Percentiles rank a stretch among this genome's conserved stretches.
Conservation (phyloP, 92 coral and sea anemone species). For the Porites rus region DNA sequence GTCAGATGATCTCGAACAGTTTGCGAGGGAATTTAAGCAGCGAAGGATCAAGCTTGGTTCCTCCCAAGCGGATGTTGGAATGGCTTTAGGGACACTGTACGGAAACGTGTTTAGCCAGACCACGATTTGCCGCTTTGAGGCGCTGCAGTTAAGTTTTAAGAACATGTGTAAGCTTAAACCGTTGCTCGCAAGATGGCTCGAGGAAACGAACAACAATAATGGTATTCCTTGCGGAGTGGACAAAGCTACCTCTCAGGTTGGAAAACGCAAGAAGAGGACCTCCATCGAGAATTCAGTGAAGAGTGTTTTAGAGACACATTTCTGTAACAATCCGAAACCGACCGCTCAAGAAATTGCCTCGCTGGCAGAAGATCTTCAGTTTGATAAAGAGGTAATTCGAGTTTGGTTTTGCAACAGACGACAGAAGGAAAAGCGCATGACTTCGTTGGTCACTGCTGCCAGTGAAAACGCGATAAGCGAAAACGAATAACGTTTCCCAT, state of each 20-base stretch:
- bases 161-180: slow-evolving; percentile 86
- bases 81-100: slow-evolving; percentile 76
- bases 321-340: slow-evolving; percentile 64
- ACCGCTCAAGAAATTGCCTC: slow-evolving; percentile 59
- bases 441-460: neutral
- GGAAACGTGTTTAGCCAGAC: slow-evolving; percentile 85
- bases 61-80: slow-evolving; percentile 87
- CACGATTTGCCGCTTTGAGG: slow-evolving; percentile 88
- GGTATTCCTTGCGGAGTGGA: slow-evolving; percentile 41
- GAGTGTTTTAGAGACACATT: slow-evolving; percentile 62
- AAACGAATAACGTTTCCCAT: neutral
- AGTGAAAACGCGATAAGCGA: neutral
- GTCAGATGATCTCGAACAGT: slow-evolving; percentile 70
- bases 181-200: slow-evolving; percentile 76
- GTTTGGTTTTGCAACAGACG: slow-evolving; percentile 84
- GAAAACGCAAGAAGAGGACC: slow-evolving; percentile 72
- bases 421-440: slow-evolving; percentile 69
- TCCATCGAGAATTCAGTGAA: slow-evolving; percentile 68
- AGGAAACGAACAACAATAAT: slow-evolving; percentile 58
- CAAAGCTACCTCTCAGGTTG: slow-evolving; percentile 35
- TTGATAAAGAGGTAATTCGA: slow-evolving; percentile 71
- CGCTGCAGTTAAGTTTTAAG: slow-evolving; percentile 81
- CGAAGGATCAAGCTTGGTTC: slow-evolving; percentile 75
- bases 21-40: slow-evolving; percentile 86
- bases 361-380: slow-evolving; percentile 60